Base-by-base conservation (phyloP, 1,140 invertebrate species). In the Diorhabda elongata region DNA sequence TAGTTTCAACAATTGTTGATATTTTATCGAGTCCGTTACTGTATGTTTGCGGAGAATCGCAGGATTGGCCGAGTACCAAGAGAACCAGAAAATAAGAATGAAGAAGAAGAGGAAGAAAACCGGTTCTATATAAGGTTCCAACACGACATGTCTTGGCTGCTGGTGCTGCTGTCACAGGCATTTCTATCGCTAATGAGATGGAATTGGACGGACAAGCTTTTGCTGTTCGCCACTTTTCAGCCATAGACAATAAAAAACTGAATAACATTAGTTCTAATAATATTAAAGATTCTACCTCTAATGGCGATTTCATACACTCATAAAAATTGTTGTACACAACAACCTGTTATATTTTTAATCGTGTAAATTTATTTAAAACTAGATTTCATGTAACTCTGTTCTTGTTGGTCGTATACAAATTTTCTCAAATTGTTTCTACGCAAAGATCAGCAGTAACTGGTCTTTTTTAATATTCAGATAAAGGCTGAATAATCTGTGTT, bases 141-240 rank as follows among this genome's bases (percentile, higher is more conserved):
- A 74, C 75, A 75, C 71, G 77, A 79, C 77, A 80, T 73, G 76
- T 77, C 74, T 74, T 66, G 74, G 76, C 75, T 75, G 76, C 78
- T 78, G 78, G 78, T 76, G 76, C 75, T 75, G 76, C 78, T 78
- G 78, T 79, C 77, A 80, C 72, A 69, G 75, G 73, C 78, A 80
- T 80, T 80, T 80, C 78, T 74, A 76, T 74, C 79, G 77, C 78
- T 80, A 80, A 80, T 80, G 79, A 80, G 79, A 79, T 80, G 78
- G 75, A 80, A 80, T 80, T 78, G 79, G 78, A 80, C 74, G 76
- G 79, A 80, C 79, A 79, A 79, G 76, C 77, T 75, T 75, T 71
- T 70, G 74, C 74, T 71, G 76, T 77, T 78, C 68, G 74, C 75
- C 75, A 76, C 75, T 77, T 77, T 78, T 74, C 72, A 71, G 64